Evolutionary conservation across 2,888 invertebrate species (phyloP), one percentile per base, ranked within the genome.

Genomic region (Calameuta pallipes): DNA sequence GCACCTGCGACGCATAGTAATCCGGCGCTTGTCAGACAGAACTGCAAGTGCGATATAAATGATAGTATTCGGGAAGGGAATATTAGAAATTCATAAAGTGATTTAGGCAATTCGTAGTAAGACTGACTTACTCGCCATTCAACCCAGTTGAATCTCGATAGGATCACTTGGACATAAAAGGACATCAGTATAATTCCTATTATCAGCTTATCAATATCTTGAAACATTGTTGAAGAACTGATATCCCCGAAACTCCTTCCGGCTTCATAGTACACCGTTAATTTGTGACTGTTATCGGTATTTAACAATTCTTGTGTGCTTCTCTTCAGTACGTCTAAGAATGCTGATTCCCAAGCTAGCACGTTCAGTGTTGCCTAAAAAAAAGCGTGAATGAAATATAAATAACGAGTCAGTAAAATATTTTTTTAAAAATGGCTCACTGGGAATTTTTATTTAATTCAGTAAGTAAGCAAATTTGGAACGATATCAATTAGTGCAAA

Each of bases 121-220:
- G 69, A 30, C 37, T 68, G 74, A 89, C 92, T 92, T 92, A 95
- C 95, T 90, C 95, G 94, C 82, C 95, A 94, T 91, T 96, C 96
- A 35, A 96, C 92, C 93, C 95, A 94, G 89, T 96, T 96, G 89
- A 93, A 95, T 87, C 95, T 94, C 12, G 96, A 96, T 77, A 97
- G 92, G 81, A 95, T 95, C 82, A 95, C 91, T 83, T 94, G 93
- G 71, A 97, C 95, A 87, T 96, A 97, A 69, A 96, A 86, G 85
- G 96, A 95, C 94, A 97, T 96, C 75, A 96, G 89, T 70, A 93
- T 82, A 81, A 95, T 94, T 74, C 97, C 97, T 78, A 94, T 87
- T 56, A 93, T 92, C 33, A 97, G 90, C 91, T 95, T 95, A 83
- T 94, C 94, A 79, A 96, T 92, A 87, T 97, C 97, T 90, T 95